Percentiles rank a stretch among this genome's conserved stretches.
phyloP scores from a whole-genome alignment of 1,140 invertebrate species.

The Caenorhabditis latens region DNA sequence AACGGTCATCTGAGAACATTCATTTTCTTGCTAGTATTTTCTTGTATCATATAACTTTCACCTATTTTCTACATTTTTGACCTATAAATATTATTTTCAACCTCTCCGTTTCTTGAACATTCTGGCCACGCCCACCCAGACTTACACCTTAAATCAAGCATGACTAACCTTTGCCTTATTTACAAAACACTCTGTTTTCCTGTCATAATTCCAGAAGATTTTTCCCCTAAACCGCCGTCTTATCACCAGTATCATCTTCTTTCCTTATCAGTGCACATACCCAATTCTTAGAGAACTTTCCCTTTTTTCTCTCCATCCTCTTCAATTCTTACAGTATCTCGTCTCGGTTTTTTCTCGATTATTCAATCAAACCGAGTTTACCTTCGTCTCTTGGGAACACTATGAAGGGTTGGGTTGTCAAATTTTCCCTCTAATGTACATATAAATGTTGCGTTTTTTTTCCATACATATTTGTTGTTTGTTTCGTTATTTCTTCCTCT shows the following conservation, averaged over 20 bases:
- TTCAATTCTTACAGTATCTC: neutral
- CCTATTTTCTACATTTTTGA: too few relatives aligned
- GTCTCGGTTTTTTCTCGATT: constrained; percentile 3
- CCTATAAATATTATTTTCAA: too few relatives aligned
- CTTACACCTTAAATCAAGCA: too few relatives aligned
- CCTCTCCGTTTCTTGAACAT: too few relatives aligned
- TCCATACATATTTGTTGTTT: neutral
- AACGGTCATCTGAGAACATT: too few relatives aligned
- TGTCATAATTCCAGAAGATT: neutral
- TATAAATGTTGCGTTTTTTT: neutral
- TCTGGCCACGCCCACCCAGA: too few relatives aligned
- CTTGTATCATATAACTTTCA: too few relatives aligned
- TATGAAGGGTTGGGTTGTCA: neutral
- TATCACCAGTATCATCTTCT: constrained; percentile 44
- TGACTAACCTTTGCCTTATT: neutral
- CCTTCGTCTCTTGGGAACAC: constrained; percentile 9
- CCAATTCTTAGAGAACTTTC: constrained; percentile 26
- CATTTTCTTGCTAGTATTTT: too few relatives aligned
- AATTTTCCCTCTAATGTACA: constrained; percentile 21
- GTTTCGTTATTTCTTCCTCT: constrained; percentile 13
- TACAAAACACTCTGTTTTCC: neutral
- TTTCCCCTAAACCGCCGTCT: constrained; percentile 13
- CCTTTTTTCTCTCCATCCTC: constrained; percentile 6
- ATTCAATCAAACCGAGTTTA: constrained; percentile 46
- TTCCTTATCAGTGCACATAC: constrained; percentile 18